Evolutionary conservation across 2,888 invertebrate genomes (phyloP), one percentile per base, ranked within the genome.

Genomic region (Cistogaster globosa): DNA sequence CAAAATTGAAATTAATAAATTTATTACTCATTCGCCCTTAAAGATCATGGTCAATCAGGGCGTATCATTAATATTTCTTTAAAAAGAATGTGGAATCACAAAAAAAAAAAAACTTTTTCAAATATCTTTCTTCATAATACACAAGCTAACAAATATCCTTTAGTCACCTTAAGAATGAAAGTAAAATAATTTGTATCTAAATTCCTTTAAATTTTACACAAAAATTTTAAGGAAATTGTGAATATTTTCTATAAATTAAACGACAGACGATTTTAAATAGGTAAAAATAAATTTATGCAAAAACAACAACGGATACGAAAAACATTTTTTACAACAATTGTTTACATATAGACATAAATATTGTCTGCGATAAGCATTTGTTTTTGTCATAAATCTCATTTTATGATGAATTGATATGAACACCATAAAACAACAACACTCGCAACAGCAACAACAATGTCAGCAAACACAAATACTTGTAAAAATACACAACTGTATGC

Each of bases 331-430:
- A 58, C 63, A 72, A 83, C 83, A 83, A 67, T 57, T 68, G 53
- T 78, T 76, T 63, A 65, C 48, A 80, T 79, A 62, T 4, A 42
- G 42, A 42, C 78, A 84, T 69, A 80, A 77, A 78, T 82, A 87
- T 89, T 90, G 90, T 90, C 90, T 90, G 90, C 88, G 91, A 91
- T 91, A 91, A 91, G 90, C 91, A 88, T 91, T 91, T 91, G 91
- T 91, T 91, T 90, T 91, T 91, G 91, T 90, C 91, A 91, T 91
- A 91, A 91, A 91, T 91, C 91, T 91, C 90, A 89, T 91, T 90
- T 91, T 91, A 91, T 91, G 91, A 91, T 91, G 91, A 91, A 91
- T 91, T 91, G 91, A 91, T 90, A 90, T 88, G 87, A 87, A 86
- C 86, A 85, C 85, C 82, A 82, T 79, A 75, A 77, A 69, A 75